Base-by-base conservation (phyloP, 2,888 invertebrate genomes). In the Deroplatys truncata region DNA sequence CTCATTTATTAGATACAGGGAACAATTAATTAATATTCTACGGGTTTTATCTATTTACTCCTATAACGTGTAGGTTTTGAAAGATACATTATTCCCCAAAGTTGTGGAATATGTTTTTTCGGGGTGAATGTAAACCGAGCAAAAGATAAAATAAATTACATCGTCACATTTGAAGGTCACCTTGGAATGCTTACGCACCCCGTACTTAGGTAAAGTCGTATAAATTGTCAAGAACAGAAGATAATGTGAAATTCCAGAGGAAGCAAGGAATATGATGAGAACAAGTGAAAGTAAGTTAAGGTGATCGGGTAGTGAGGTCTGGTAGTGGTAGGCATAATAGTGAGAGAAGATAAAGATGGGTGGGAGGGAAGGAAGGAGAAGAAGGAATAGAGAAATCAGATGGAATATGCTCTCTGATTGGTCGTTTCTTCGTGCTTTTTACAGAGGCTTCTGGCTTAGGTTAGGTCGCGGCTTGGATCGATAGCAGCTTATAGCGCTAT, bases 241-340 rank as follows among this genome's bases (percentile, higher is more conserved):
- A 43, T 43, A 43, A 43, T 89, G 88, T 86, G 84, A 85, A 86
- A 85, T 86, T 49, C 89, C 31, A 84, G 88, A 90, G 89, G 87
- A 89, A 88, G 43, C 56, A 72, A 72, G 20, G 56, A 72, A 72
- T 72, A 72, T 72, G 56, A 93, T 88, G 92, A n/a, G n/a, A n/a
- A 92, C 82, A 92, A 92, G 83, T 84, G 82, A 86, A 85, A 84
- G 83, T 84, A 84, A 29, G 72, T 56, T 28, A 29, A n/a, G 29
- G 43, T 82, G 49, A 86, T 84, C 88, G 88, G 84, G 84, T 72
- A 88, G 84, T 84, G 56, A 29, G 29, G 84, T 84, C 88, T 84
- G 28, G 28, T 84, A 84, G 84, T 84, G 15, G 29, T 5, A 28
- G 29, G 28, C 31, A 31, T 29, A 29, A 84, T 84, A 84, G 87